Conservation (phyloP, 1,140 invertebrate genomes). For the Brachionus paranguensis region DNA sequence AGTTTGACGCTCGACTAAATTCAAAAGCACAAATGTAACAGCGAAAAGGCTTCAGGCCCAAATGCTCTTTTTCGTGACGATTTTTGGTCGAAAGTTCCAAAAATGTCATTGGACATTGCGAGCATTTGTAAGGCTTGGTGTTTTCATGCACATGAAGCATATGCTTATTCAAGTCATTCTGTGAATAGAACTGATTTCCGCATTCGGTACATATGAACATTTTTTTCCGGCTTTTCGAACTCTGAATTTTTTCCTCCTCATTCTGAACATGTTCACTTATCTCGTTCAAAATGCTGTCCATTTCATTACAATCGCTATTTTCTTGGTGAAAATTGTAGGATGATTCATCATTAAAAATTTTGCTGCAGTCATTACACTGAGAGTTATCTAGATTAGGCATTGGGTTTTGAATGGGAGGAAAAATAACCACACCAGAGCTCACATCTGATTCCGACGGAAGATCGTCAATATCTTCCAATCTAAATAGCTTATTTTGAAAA, state of each 20-base stretch:
- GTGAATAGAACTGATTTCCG: neutral
- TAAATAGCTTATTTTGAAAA: neutral
- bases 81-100: conserved; percentile 6
- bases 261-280: neutral
- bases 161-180: conserved; percentile 20
- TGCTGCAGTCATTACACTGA: neutral
- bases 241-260: conserved; percentile 16
- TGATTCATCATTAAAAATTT: neutral
- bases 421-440: neutral
- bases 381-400: neutral
- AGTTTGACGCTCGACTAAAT: conserved; percentile 24
- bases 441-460: conserved; percentile 16
- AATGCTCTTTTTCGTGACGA: conserved; percentile 19
- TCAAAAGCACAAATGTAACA: conserved; percentile 28
- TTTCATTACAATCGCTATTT: neutral
- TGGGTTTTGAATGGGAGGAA: neutral
- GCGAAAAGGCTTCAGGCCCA: neutral
- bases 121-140: neutral
- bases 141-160: neutral
- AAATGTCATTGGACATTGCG: conserved; percentile 7
- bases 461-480: conserved; percentile 4
- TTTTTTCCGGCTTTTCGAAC: neutral
- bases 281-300: neutral
- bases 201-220: conserved; percentile 1
- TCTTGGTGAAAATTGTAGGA: neutral